Evolutionary conservation across 2,113 vertebrate genomes (phyloP), one percentile per base, ranked within the genome.

Genomic region (Tringa solitaria): DNA sequence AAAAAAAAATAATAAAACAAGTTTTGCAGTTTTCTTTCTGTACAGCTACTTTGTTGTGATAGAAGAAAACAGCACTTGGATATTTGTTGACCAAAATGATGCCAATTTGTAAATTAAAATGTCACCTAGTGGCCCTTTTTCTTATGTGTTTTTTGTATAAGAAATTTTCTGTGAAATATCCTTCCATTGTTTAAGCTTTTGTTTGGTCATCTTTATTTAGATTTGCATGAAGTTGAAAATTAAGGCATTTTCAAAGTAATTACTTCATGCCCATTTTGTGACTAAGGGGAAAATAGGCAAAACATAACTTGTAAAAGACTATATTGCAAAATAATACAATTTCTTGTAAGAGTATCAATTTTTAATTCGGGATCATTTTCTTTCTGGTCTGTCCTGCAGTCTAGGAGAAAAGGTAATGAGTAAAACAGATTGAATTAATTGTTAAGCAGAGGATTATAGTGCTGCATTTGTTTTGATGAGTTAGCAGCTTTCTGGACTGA

Each of bases 91-190:
- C 99, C 99, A 99, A 99, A 99, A 99, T 98, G 97, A 98, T 99
- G 99, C 99, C 99, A 99, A 99, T 99, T 98, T 99, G 99, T 99
- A 99, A 99, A 99, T 99, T 98, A 99, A 98, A 98, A 98, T 97
- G 98, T 99, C 99, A 98, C 98, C 98, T 99, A 99, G 98, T 99
- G 99, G 99, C 99, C 98, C 99, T 99, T 99, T 99, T 99, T 99
- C 98, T 98, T 98, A 98, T 97, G 98, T 98, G 98, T 98, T 98
- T 99, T 99, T 99, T 99, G 98, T 99, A 99, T 98, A 98, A 97
- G 98, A 98, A 99, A 98, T 98, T 98, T 98, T 97, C 98, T 99
- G 98, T 99, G 98, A 98, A 98, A 98, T 98, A 98, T 95, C 98
- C 98, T 99, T 99, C 98, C 98, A 98, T 98, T 98, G 98, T 98